phyloP scores from a whole-genome alignment of 1,140 invertebrate species.

The Drosophila kepulauana region DNA sequence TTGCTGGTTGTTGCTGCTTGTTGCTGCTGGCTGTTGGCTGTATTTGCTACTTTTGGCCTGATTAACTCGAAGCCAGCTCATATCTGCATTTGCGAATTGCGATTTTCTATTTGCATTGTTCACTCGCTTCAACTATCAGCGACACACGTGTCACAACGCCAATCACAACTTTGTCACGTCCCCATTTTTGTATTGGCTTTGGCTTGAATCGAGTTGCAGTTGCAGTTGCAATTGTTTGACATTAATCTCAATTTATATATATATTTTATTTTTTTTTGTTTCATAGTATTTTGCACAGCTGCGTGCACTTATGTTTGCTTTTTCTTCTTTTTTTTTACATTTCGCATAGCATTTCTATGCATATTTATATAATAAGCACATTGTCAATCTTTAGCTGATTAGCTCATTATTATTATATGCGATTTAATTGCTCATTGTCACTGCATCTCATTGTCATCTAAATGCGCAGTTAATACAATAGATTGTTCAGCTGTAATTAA shows the following conservation, averaged over 20 bases:
- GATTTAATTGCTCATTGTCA: conserved; percentile 72
- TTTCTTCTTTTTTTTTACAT: too few relatives aligned
- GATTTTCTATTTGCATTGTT: conserved; percentile 45
- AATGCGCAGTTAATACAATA: conserved; percentile 60
- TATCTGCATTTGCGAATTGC: conserved; percentile 31
- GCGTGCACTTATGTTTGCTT: conserved; percentile 47
- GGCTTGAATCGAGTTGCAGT: conserved; percentile 8
- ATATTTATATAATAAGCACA: background rate
- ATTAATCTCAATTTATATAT: conserved; percentile 79
- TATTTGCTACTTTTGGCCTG: conserved; percentile 31
- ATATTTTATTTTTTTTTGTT: conserved; percentile 8
- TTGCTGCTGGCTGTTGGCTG: background rate
- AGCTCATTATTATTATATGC: conserved; percentile 64
- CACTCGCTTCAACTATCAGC: conserved; percentile 27
- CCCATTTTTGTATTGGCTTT: conserved; percentile 50
- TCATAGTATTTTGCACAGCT: conserved; percentile 54
- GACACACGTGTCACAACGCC: conserved; percentile 69
- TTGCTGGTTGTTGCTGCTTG: conserved; percentile 12
- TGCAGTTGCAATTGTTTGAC: conserved; percentile 48
- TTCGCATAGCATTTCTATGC: background rate
- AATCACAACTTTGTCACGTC: conserved; percentile 79
- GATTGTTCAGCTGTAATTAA: background rate
- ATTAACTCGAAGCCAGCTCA: conserved; percentile 38
- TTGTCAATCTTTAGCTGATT: conserved; percentile 42
- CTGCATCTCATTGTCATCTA: conserved; percentile 46